A percentile compares a stretch with the other conserved stretches of the same genome.
Evolutionary conservation across 2,113 vertebrate genomes (phyloP).

Genomic region (Chloropsis cyanopogon): DNA sequence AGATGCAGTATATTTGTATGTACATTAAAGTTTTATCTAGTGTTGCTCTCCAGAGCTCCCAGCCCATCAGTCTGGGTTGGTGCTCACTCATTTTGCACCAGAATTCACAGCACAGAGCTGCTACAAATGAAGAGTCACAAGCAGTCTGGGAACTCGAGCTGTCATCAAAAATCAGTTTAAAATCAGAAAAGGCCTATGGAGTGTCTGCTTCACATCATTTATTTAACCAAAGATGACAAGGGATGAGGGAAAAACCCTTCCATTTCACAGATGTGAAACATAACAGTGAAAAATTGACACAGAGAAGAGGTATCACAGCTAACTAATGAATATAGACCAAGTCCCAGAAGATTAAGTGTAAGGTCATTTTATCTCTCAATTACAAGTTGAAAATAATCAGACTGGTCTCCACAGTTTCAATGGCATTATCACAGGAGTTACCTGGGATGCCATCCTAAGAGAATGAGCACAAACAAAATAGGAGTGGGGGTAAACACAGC

Average conservation of each 20-base stretch:
- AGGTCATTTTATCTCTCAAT: neutral
- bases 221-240: neutral
- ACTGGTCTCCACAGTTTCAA: neutral
- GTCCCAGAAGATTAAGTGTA: neutral
- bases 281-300: neutral
- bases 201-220: neutral
- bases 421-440: neutral
- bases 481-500: neutral
- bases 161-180: neutral
- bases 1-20: neutral
- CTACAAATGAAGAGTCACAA: neutral
- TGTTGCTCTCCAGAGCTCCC: neutral
- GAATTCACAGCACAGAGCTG: neutral
- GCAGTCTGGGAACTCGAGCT: neutral
- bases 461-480: neutral
- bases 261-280: neutral
- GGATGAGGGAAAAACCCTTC: neutral
- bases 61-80: neutral
- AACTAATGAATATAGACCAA: neutral
- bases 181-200: neutral
- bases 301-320: neutral
- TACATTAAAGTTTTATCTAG: neutral
- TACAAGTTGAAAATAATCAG: neutral
- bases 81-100: neutral
- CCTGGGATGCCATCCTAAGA: neutral